Percentiles rank a stretch among this genome's conserved stretches.
Conservation (phyloP, 2,113 vertebrate species). For the Eurypyga helias region DNA sequence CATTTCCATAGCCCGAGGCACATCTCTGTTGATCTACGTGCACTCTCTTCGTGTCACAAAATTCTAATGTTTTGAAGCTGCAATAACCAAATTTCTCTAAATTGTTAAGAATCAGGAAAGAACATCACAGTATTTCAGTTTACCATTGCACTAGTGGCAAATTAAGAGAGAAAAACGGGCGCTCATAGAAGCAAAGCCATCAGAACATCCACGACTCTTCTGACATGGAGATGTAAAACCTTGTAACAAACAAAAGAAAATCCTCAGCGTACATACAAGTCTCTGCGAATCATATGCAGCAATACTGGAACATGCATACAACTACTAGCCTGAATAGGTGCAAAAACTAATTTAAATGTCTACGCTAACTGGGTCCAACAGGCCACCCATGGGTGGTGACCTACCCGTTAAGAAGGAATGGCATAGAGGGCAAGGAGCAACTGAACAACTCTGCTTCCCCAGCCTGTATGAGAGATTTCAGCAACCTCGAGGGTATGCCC, state of each 20-base stretch:
- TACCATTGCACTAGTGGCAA: not conserved
- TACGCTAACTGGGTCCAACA: not conserved
- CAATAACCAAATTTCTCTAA: accelerated
- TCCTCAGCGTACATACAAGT: not conserved
- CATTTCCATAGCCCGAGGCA: not conserved
- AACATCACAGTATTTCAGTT: not conserved
- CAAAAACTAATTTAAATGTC: not conserved
- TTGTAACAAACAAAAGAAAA: not conserved
- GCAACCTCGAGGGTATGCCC: not conserved
- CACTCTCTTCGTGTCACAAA: not conserved
- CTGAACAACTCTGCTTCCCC: not conserved
- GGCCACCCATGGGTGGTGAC: accelerated
- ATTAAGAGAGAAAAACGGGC: not conserved
- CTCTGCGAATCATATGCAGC: not conserved
- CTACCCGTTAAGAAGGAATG: not conserved
- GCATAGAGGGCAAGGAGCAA: not conserved
- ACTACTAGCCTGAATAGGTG: not conserved
- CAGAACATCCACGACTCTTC: not conserved
- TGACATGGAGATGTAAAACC: not conserved
- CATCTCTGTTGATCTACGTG: not conserved
- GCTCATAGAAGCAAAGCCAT: not conserved
- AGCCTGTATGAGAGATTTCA: not conserved
- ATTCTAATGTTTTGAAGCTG: not conserved
- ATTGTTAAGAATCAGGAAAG: not conserved
- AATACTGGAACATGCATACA: not conserved